Percentiles rank a stretch among this genome's conserved stretches.
These are phyloP conservation scores for Branchinecta sandiegonensis DNA, from an alignment of 2,888 invertebrate genomes.

Conservation along the genomic window DNA sequence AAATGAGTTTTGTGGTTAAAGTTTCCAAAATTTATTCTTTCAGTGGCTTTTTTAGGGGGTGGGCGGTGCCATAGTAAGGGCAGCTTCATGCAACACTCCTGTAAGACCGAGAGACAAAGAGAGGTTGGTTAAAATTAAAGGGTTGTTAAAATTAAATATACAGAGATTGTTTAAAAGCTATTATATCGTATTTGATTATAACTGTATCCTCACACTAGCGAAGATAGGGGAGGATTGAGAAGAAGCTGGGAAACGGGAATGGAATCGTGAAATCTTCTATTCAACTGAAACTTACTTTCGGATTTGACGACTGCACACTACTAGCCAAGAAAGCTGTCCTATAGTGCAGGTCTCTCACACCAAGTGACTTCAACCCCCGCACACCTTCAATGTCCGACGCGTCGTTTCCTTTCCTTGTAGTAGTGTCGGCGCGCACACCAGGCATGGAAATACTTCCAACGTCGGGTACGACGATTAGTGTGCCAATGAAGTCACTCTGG, in stretches of 20 bases:
- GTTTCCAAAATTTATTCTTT: no score
- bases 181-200: no score
- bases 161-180: no score
- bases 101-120: no score
- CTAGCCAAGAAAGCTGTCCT: slow-evolving; percentile 88
- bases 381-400: slow-evolving; percentile 62
- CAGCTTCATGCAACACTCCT: no score
- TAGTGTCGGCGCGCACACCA: slow-evolving; percentile 68
- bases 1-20: no score
- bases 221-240: no score
- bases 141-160: no score
- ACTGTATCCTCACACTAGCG: no score
- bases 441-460: slow-evolving; percentile 71
- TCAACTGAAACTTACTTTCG: slow-evolving; percentile 41
- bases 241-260: not conserved
- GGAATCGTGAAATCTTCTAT: not conserved
- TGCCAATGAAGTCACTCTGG: slow-evolving; percentile 81
- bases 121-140: no score
- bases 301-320: slow-evolving; percentile 70
- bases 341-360: slow-evolving; percentile 69
- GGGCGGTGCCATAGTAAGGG: no score
- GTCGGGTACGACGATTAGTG: slow-evolving; percentile 93
- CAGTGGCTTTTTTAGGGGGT: no score
- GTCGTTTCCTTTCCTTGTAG: slow-evolving; percentile 53
- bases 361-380: slow-evolving; percentile 67